These are phyloP conservation scores for Drosophila mettleri DNA, from an alignment of 2,888 invertebrate genomes.

Conservation along the genomic window DNA sequence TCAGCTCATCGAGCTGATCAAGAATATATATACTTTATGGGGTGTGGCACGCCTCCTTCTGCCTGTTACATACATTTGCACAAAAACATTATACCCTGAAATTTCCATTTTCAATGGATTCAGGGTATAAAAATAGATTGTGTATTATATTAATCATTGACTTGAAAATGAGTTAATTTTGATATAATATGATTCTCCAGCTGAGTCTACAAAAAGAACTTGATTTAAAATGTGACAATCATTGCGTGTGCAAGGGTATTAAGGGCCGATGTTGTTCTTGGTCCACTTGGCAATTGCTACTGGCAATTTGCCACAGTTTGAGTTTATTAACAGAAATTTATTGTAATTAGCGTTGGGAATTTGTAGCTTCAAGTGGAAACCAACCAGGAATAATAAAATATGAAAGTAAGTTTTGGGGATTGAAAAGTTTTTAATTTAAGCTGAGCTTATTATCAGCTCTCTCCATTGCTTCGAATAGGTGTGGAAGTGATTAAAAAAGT, in stretches of 20 bases:
- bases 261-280: slow-evolving; percentile 15
- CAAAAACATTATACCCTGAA: too few species aligned
- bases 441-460: slow-evolving; percentile 72
- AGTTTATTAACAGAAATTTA: slow-evolving; percentile 78
- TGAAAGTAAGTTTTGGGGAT: slow-evolving; percentile 34
- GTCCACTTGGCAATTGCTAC: slow-evolving; percentile 50
- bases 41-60: too few species aligned
- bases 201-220: too few species aligned
- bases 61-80: too few species aligned
- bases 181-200: too few species aligned
- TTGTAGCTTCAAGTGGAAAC: slow-evolving; percentile 48
- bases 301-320: slow-evolving; percentile 65
- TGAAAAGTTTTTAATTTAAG: slow-evolving; percentile 77
- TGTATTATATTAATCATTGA: too few species aligned
- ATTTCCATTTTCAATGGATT: too few species aligned
- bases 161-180: too few species aligned
- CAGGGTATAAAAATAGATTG: too few species aligned
- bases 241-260: background rate
- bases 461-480: slow-evolving; percentile 56
- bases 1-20: too few species aligned
- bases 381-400: slow-evolving; percentile 25
- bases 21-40: too few species aligned
- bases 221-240: background rate
- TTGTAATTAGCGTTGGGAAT: slow-evolving; percentile 70
- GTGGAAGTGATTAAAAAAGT: slow-evolving; percentile 76